Conservation (phyloP, 2,888 invertebrate genomes). For the Cryptocephalus moraei region DNA sequence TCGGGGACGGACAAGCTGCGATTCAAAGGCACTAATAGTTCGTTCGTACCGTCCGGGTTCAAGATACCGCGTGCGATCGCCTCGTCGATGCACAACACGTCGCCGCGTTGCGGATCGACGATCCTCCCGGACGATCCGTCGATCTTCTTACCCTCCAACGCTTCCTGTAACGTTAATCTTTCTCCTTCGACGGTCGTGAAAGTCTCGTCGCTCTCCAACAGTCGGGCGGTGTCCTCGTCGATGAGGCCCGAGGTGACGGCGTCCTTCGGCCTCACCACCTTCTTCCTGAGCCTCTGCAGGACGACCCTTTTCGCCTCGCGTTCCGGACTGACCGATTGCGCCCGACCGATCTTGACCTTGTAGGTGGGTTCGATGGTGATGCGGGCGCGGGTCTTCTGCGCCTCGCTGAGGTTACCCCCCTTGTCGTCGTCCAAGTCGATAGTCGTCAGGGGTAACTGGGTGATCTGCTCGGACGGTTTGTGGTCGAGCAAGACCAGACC, state of each 20-base stretch:
- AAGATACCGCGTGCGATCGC: conserved; percentile 76
- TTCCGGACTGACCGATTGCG: conserved; percentile 48
- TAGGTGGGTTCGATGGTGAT: conserved; percentile 57
- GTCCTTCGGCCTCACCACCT: conserved; percentile 63
- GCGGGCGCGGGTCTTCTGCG: conserved; percentile 47
- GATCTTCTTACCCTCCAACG: conserved; percentile 58
- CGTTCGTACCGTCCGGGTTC: conserved; percentile 65
- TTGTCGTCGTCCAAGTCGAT: conserved; percentile 34
- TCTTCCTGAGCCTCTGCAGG: conserved; percentile 69
- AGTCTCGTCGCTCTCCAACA: conserved; percentile 52
- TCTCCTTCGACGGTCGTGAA: conserved; percentile 48
- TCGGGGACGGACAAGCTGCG: conserved; percentile 75
- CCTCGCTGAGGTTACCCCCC: conserved; percentile 40
- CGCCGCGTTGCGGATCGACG: conserved; percentile 73
- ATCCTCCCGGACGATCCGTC: conserved; percentile 68
- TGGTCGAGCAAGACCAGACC: conserved; percentile 44
- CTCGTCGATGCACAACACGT: conserved; percentile 68
- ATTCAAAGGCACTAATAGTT: conserved; percentile 68
- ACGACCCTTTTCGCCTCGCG: conserved; percentile 57
- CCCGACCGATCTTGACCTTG: conserved; percentile 52
- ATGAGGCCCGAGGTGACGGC: conserved; percentile 71
- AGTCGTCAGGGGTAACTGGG: conserved; percentile 27
- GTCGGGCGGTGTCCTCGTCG: conserved; percentile 62
- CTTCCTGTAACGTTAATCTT: conserved; percentile 62
- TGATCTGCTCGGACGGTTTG: conserved; percentile 16